Percentiles rank a stretch among this genome's conserved stretches.
Conservation (phyloP, 2,888 invertebrate genomes). For the Tetragnatha montana region DNA sequence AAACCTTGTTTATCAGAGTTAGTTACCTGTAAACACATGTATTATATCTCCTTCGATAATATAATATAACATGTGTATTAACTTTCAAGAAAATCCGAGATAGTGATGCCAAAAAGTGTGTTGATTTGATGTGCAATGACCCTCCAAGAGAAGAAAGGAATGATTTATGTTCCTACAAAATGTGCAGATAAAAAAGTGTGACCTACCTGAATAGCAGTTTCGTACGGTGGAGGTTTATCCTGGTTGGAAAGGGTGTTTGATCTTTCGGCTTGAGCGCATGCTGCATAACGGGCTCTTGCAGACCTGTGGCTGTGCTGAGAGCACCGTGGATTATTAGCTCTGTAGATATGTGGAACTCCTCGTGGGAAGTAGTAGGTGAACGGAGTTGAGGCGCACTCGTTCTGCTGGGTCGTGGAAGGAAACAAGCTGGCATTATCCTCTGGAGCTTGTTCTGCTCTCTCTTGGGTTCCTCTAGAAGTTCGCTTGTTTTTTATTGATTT, state of each 20-base stretch:
- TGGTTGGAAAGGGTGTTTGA: constrained; percentile 46
- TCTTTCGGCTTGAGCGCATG: constrained; percentile 55
- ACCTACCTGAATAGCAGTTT: constrained; percentile 65
- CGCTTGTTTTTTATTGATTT: constrained; percentile 53
- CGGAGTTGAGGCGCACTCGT: constrained; percentile 40
- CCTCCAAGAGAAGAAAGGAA: too few species aligned
- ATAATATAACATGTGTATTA: background rate
- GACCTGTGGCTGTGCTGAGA: constrained; percentile 16
- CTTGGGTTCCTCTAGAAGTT: constrained; percentile 13
- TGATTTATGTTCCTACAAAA: too few species aligned
- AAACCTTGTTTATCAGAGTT: too few species aligned
- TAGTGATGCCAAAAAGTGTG: too few species aligned
- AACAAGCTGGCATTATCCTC: constrained; percentile 57
- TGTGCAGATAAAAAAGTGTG: background rate
- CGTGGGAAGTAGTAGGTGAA: constrained; percentile 53
- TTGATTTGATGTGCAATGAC: too few species aligned
- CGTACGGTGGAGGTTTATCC: constrained; percentile 67
- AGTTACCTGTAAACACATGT: too few species aligned
- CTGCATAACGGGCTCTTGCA: constrained; percentile 46
- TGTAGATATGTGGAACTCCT: constrained; percentile 52
- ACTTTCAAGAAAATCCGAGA: background rate
- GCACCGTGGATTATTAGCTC: constrained; percentile 50
- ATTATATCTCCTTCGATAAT: too few species aligned
- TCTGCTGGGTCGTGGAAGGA: constrained; percentile 14
- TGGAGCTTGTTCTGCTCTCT: constrained; percentile 7